Evolutionary conservation across 2,888 invertebrate species (phyloP).

Genomic region (Pristionchus maxplancki): DNA sequence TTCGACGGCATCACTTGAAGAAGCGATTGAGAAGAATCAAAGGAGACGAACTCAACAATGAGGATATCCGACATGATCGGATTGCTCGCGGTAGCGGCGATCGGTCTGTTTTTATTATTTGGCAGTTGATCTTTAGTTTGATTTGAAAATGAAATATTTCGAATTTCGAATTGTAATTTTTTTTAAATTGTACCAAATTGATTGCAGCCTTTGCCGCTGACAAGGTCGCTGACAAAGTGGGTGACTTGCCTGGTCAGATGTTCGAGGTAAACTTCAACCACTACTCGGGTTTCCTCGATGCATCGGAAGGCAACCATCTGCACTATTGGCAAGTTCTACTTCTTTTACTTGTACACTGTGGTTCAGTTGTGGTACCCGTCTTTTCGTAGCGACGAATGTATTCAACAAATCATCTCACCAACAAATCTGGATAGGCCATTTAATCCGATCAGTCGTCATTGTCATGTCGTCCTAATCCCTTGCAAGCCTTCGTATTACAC

Average conservation of each 20-base stretch:
- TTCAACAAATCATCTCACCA: too few species aligned
- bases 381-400: too few species aligned
- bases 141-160: too few species aligned
- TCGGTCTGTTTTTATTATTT: not conserved
- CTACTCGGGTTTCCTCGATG: constrained; percentile 65
- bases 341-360: too few species aligned
- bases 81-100: not conserved
- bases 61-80: not conserved
- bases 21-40: not conserved
- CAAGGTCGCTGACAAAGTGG: constrained; percentile 34
- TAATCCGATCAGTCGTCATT: not conserved
- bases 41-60: not conserved
- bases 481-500: not conserved
- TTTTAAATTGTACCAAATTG: too few species aligned
- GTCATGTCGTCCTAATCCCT: not conserved
- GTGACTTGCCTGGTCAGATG: constrained; percentile 60
- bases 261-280: constrained; percentile 64
- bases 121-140: not conserved
- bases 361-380: too few species aligned
- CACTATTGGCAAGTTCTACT: constrained; percentile 44
- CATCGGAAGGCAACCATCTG: constrained; percentile 52
- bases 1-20: not conserved
- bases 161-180: too few species aligned
- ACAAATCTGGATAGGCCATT: too few species aligned
- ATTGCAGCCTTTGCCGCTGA: not conserved